Conservation (phyloP, 2,113 vertebrate genomes). For the Ceyx cyanopectus region DNA sequence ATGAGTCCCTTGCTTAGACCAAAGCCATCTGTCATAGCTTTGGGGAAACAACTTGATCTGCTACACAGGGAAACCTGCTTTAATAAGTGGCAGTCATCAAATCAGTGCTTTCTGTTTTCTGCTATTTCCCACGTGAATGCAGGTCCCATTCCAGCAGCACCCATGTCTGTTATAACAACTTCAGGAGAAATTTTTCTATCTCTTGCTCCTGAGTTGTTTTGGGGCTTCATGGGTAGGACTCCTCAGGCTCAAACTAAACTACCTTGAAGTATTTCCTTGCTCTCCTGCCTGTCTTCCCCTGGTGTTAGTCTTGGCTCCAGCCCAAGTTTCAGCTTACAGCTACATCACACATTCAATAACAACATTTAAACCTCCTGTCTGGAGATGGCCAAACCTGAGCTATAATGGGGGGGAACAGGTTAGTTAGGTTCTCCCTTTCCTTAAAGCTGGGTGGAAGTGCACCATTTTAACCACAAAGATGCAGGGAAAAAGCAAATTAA, state of each 20-base stretch:
- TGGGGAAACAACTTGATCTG: background rate
- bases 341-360: background rate
- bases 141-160: background rate
- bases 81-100: background rate
- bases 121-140: background rate
- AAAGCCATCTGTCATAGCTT: conserved; percentile 22
- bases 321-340: background rate
- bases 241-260: background rate
- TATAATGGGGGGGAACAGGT: background rate
- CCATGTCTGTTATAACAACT: background rate
- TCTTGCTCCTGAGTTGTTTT: background rate
- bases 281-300: background rate
- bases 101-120: background rate
- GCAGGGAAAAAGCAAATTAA: background rate
- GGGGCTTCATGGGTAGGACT: background rate
- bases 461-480: background rate
- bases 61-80: background rate
- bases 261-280: background rate
- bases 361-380: background rate
- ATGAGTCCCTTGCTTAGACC: conserved; percentile 24
- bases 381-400: background rate
- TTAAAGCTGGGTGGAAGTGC: background rate
- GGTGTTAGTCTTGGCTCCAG: conserved; percentile 6
- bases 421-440: background rate
- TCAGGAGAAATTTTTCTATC: background rate